Conservation (phyloP, 2,113 vertebrate genomes). For the Cricetomys ansorgei region DNA sequence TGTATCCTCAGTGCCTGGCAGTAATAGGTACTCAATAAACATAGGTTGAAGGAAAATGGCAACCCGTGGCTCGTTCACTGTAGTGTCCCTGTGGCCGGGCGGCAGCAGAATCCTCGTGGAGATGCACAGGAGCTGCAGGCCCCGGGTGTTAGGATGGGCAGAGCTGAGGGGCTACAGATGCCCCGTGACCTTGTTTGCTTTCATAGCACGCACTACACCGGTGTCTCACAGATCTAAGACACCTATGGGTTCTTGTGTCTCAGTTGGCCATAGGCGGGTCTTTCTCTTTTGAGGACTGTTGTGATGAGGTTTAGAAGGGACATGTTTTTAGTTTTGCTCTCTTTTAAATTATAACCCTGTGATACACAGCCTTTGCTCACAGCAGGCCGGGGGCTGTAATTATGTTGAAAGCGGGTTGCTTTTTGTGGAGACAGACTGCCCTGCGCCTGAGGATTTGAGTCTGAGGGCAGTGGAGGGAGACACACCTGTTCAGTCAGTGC, state of each 20-base stretch:
- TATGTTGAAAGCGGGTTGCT: background rate
- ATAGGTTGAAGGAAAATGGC: background rate
- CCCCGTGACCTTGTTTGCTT: background rate
- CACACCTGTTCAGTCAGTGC: background rate
- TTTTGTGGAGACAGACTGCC: background rate
- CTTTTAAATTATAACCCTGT: background rate
- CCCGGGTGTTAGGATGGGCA: background rate
- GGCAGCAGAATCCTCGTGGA: background rate
- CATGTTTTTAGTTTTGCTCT: background rate
- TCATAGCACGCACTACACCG: background rate
- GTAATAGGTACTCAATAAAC: background rate
- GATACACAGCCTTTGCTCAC: background rate
- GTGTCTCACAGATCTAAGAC: background rate
- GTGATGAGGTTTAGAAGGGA: background rate
- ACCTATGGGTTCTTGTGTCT: background rate
- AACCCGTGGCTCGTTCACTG: background rate
- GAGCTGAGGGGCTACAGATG: too few species aligned
- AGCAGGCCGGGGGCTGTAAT: background rate
- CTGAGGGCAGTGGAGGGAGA: background rate
- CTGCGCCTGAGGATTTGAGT: background rate
- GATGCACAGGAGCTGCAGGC: background rate
- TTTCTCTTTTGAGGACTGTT: background rate
- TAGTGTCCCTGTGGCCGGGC: background rate
- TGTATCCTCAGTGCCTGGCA: background rate
- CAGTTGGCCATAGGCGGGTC: background rate